Evolutionary conservation across 2,113 vertebrate genomes (phyloP), one percentile per base, ranked within the genome.

Genomic region (Eulacestoma nigropectus): DNA sequence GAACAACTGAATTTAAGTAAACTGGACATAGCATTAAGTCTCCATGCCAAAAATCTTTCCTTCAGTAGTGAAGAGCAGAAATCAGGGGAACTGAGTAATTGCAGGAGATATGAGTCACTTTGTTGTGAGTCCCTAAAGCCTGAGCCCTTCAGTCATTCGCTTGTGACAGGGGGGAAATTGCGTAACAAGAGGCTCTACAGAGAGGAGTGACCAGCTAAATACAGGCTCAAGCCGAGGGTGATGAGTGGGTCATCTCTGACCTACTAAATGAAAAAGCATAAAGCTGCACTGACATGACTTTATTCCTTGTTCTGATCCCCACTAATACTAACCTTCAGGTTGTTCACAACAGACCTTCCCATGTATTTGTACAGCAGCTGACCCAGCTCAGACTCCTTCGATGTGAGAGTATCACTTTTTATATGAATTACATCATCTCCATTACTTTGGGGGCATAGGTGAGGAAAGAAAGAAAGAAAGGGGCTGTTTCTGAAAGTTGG

Each of bases 201-300:
- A 74, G 72, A 73, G 80, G 76, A 75, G 52, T 77, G 60, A 91
- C 83, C 83, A 81, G 11, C 56, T 92, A 89, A 96, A 82, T 86
- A 73, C 57, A 79, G 88, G 52, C 47, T 96, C 3, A n/a, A 30
- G 60, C 65, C 78, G 44, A 73, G 57, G 26, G 65, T 60, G 49
- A 33, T 42, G 75, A 84, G 14, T 67, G 30, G 92, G 69, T 88
- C 75, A 50, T 77, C 33, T 73, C 75, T 90, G 79, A 78, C 44
- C 62, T 92, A 70, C 53, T 74, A 67, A 87, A 80, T 74, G 33
- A 42, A 56, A 32, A 79, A 87, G 12, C 3, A 1, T 56, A 19
- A 84, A 89, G 42, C 47, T 84, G 69, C 33, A 11, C 5, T 59
- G 83, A 59, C 27, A 17, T 72, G 72, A 64, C 79, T 93, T 62